Base-by-base conservation (phyloP, 2,888 invertebrate species). In the Opisthograptis luteolata region DNA sequence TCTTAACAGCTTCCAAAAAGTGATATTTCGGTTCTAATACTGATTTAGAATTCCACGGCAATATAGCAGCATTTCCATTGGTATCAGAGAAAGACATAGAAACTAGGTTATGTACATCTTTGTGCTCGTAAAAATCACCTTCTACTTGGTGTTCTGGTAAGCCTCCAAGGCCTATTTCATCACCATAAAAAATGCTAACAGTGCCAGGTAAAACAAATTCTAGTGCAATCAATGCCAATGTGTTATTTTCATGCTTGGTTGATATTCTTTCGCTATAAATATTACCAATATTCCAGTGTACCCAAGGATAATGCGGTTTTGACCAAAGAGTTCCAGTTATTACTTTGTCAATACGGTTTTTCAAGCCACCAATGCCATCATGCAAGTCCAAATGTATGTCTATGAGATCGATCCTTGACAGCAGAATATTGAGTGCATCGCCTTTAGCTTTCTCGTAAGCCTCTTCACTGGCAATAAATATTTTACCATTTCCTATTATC, bases 141-240 rank as follows among this genome's bases (percentile, higher is more conserved):
- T 93, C 88, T 3, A 92, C 83, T 64, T 93, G 92, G 27, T 77
- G 65, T 20, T 79, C 66, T 28, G 87, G 71, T 1, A 92, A 73
- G 59, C 94, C 93, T 34, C 91, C 88, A 60, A 96, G 84, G 1
- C 95, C 95, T 55, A 98, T 94, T 91, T 98, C 98, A 79, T 98
- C 97, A 0, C 98, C 98, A 79, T 98, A 98, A 82, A 97, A 97
- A 64, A 97, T 93, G 62, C 94, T 95, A 0, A 97, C 93, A 0
- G 97, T 96, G 5, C 93, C 98, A 0, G 98, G 98, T 25, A 98
- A 87, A 84, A 95, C 93, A 73, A 97, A 89, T 70, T 96, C 94
- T 64, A 98, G 87, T 57, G 96, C 86, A 1, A 93, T 92, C 3
- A 94, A 92, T 1, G 94, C 94, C 31, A 95, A 81, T 14, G 94